Percentiles rank a stretch among this genome's conserved stretches.
Evolutionary conservation across 2,888 invertebrate genomes (phyloP).

Genomic region (Xanthorhoe spadicearia): DNA sequence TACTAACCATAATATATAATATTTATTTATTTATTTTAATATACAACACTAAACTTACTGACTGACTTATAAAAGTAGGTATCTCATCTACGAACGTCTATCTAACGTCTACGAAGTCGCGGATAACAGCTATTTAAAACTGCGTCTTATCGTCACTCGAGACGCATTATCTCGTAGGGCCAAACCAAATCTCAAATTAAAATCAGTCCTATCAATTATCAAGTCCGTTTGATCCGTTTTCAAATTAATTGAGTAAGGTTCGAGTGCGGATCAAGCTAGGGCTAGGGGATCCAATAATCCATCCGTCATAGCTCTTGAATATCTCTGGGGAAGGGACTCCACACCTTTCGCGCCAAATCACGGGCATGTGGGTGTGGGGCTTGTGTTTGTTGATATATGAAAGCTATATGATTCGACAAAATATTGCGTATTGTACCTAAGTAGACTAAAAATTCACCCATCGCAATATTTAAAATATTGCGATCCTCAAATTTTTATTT

Average conservation of each 20-base stretch:
- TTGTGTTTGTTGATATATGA: neutral
- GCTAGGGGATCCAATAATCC: constrained; percentile 38
- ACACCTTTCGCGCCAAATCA: constrained; percentile 22
- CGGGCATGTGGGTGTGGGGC: neutral
- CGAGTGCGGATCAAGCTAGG: constrained; percentile 33
- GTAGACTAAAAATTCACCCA: neutral
- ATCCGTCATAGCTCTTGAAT: constrained; percentile 32
- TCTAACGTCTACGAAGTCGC: too few species aligned
- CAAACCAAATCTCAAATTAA: constrained; percentile 25
- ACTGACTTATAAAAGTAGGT: too few species aligned
- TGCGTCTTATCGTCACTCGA: neutral
- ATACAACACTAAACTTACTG: too few species aligned
- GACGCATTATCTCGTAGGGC: constrained; percentile 5
- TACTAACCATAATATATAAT: too few species aligned
- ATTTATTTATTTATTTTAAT: too few species aligned
- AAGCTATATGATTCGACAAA: neutral
- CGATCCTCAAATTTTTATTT: too few species aligned
- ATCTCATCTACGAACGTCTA: too few species aligned
- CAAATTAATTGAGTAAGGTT: constrained; percentile 42
- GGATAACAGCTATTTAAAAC: neutral
- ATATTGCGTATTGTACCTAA: neutral
- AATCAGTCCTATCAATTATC: constrained; percentile 24
- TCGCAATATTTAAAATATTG: neutral
- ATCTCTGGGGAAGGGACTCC: constrained; percentile 20
- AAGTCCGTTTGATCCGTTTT: constrained; percentile 33